Evolutionary conservation across 2,797 vertebrate genomes (phyloP).

Genomic region (Anniella stebbinsi): DNA sequence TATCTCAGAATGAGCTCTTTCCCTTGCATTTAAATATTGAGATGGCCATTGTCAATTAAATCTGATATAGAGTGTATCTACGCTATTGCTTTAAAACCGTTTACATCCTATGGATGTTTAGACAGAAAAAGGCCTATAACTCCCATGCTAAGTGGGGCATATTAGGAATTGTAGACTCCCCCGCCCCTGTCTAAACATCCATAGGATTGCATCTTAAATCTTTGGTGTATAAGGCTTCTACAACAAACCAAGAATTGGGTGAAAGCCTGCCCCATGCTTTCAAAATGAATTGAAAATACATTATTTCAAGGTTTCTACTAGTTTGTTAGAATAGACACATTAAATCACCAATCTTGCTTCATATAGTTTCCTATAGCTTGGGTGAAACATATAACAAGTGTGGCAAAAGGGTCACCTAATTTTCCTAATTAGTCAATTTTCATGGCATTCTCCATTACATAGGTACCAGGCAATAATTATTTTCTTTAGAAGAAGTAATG

Average conservation of each 20-base stretch:
- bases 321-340: constrained; percentile 40
- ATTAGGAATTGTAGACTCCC: too few relatives aligned
- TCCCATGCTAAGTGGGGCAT: too few relatives aligned
- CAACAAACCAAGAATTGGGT: constrained; percentile 46
- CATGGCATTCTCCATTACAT: constrained; percentile 24
- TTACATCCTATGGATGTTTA: too few relatives aligned
- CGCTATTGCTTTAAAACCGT: too few relatives aligned
- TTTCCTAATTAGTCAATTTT: constrained; percentile 38
- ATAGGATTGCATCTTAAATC: not conserved
- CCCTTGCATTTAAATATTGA: constrained; percentile 43
- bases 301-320: not conserved
- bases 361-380: constrained; percentile 33
- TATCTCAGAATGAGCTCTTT: constrained; percentile 27
- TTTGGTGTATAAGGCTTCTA: constrained; percentile 33
- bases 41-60: not conserved
- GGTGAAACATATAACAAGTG: constrained; percentile 34
- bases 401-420: constrained; percentile 14
- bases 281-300: constrained; percentile 65
- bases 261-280: constrained; percentile 51
- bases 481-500: constrained; percentile 24
- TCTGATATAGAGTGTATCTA: not conserved
- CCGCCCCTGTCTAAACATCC: too few relatives aligned
- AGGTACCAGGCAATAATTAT: not conserved
- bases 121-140: too few relatives aligned
- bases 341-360: constrained; percentile 44